Evolutionary conservation across 2,888 invertebrate species (phyloP), one percentile per base, ranked within the genome.

Genomic region (Agriopis leucophaearia): DNA sequence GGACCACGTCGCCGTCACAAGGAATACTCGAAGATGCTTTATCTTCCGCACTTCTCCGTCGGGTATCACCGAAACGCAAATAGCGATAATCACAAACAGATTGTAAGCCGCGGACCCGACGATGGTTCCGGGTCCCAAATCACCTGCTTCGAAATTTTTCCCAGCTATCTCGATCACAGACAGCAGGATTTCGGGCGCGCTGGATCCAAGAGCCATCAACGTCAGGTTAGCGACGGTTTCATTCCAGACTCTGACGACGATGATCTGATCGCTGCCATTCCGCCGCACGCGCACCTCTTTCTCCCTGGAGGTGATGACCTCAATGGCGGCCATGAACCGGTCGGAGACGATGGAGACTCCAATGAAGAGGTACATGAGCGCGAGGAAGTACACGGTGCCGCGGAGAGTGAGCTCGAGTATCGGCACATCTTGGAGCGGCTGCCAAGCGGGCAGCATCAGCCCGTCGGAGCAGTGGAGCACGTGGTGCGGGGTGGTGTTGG

Each of bases 51-150:
- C 96, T 91, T 99, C 98, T 13, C 97, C 98, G 71, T 96, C 96
- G 1, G 99, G 99, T 79, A 99, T 98, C 64, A 98, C 98, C 75
- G 95, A 94, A 63, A 99, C 96, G 94, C 99, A 99, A 74, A 99
- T 95, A 59, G 99, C 97, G 74, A 99, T 99, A 85, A 99, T 99
- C 79, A 99, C 97, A 90, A 99, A 99, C 69, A 99, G 94, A 88
- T 99, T 99, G 92, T 99, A 99, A 57, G 99, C 99, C 36, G 99
- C 99, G 9, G 98, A 98, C 51, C 99, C 99, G 63, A 99, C 99
- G 80, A 99, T 99, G 54, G 99, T 99, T 35, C 99, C 98, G 7
- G 99, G 99, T 15, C 99, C 99, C 64, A 99, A 94, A 69, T 99
- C 99, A 8, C 99, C 99, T 50, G 99, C 99, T 85, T 98, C 95